Evolutionary conservation across 2,888 invertebrate genomes (phyloP), one percentile per base, ranked within the genome.

Genomic region (Podotricha telesiphe): DNA sequence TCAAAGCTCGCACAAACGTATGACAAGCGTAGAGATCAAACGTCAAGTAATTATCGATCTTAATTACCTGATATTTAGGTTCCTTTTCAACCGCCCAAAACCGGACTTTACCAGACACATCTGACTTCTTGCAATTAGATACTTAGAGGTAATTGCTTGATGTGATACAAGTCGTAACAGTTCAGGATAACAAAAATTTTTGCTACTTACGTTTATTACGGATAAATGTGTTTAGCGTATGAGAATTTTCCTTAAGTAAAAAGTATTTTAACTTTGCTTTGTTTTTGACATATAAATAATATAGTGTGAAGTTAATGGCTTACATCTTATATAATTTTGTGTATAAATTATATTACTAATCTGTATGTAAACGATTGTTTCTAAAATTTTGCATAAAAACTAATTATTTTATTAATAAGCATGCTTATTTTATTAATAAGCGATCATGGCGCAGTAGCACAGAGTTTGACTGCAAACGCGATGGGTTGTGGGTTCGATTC

Each of bases 191-290:
- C 51, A 42, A 19, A 17, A 42, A 20, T 58, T 67, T 67, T 51
- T 53, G 20, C 20, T 66, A 40, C 58, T 40, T 66, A 37, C 10
- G 56, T 37, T 47, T 40, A 17, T 37, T 50, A 48, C 22, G 17
- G 3, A 7, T 34, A 47, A 37, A 34, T 2, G 13, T 34, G 48
- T 17, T 11, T 28, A 45, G n/a, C 34, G 28, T 34, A n/a, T 48
- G 5, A 19, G 68, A 51, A 64, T 68, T 68, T 64, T 68, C 64
- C 64, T 50, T 45, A 51, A 45, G 20, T 11, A 61, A 48, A 61
- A 47, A 10, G 3, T 22, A n/a, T 28, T 3, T 17, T 53, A 34
- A 34, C 8, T 34, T 53, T 0, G 10, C 10, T 1, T 53, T 34
- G 10, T 17, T 53, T 28, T 53, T 28, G 10, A 53, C 28, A 53